Evolutionary conservation across 2,888 invertebrate genomes (phyloP).

Genomic region (Therioaphis trifolii): DNA sequence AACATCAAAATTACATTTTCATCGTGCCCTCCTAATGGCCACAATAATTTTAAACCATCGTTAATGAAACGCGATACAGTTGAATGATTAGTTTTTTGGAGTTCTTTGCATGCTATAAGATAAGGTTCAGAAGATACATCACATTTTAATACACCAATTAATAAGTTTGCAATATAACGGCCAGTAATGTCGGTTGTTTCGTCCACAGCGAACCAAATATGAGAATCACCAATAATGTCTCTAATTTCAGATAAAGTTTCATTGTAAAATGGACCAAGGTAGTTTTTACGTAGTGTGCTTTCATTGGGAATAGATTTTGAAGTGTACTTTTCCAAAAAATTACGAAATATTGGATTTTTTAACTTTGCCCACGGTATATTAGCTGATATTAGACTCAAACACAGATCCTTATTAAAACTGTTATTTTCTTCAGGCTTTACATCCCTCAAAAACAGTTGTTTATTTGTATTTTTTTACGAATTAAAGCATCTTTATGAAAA

Average conservation of each 20-base stretch:
- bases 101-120: conserved; percentile 12
- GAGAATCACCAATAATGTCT: neutral
- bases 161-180: neutral
- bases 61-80: conserved; percentile 15
- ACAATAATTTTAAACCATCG: conserved; percentile 14
- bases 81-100: neutral
- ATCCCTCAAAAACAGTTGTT: conserved; percentile 10
- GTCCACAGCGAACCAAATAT: conserved; percentile 2
- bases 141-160: conserved; percentile 3
- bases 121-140: neutral
- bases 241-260: conserved; percentile 2
- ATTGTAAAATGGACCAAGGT: neutral
- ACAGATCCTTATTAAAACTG: conserved; percentile 19
- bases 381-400: conserved; percentile 19
- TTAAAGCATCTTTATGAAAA: no score
- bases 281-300: conserved; percentile 10
- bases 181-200: conserved; percentile 10
- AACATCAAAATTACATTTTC: neutral
- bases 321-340: conserved; percentile 13
- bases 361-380: conserved; percentile 15
- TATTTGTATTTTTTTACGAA: neutral
- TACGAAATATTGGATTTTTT: conserved; percentile 3
- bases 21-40: neutral
- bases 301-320: conserved; percentile 14
- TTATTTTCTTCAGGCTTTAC: neutral